Conservation (phyloP, 2,113 vertebrate genomes). For the Eptesicus fuscus region DNA sequence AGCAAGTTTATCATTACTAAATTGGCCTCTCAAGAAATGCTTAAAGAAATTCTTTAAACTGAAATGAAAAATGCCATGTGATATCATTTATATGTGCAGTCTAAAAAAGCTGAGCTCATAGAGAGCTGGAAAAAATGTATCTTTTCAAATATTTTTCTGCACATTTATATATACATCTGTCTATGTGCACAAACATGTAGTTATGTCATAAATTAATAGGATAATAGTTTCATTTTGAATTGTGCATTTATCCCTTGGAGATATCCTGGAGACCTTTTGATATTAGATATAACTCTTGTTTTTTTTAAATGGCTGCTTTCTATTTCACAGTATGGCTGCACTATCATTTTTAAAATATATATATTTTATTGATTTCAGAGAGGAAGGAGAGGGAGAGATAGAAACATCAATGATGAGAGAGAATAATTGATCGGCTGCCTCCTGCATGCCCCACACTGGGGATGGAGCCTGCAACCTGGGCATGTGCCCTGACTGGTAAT, state of each 20-base stretch:
- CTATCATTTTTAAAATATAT: conserved; percentile 7
- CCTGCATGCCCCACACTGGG: too few species aligned
- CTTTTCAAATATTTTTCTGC: conserved; percentile 13
- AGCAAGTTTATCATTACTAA: neutral
- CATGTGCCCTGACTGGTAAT: too few species aligned
- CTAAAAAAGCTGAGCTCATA: neutral
- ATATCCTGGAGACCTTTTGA: neutral
- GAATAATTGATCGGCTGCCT: too few species aligned
- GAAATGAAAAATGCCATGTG: neutral
- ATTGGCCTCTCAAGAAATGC: neutral
- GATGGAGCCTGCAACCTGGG: too few species aligned
- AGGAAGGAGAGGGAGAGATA: too few species aligned
- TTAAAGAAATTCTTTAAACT: neutral
- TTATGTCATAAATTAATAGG: neutral
- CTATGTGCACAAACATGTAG: neutral
- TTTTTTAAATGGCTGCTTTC: neutral
- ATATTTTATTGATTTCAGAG: too few species aligned
- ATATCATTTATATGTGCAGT: neutral
- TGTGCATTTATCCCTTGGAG: neutral
- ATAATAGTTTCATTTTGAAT: neutral
- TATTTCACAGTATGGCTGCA: neutral
- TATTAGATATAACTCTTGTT: neutral
- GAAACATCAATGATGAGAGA: too few species aligned
- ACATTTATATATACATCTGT: neutral
- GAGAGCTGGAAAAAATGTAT: neutral